Percentiles rank a stretch among this genome's conserved stretches.
Evolutionary conservation across 2,888 invertebrate genomes (phyloP).

Genomic region (Ganaspis brasiliensis): DNA sequence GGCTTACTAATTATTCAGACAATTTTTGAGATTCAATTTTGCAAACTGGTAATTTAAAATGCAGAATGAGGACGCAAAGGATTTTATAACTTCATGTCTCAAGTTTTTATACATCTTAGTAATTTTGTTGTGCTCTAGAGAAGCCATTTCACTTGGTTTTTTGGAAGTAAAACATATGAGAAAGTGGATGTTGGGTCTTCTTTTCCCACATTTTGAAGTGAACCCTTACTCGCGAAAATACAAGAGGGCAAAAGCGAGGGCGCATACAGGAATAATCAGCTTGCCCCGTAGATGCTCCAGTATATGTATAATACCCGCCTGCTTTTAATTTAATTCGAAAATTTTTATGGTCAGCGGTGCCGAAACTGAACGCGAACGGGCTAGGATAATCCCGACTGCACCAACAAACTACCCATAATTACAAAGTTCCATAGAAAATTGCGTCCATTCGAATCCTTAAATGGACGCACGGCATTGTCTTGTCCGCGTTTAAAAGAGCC

Average conservation of each 20-base stretch:
- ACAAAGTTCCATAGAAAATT: conserved; percentile 80
- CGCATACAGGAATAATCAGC: conserved; percentile 18
- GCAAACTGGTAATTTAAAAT: neutral
- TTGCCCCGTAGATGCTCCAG: neutral
- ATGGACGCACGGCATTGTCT: conserved; percentile 78
- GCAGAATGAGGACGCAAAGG: too few species aligned
- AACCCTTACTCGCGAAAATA: conserved; percentile 7
- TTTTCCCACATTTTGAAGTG: conserved; percentile 7
- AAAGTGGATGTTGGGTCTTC: neutral
- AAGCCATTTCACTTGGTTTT: neutral
- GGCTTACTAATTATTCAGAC: too few species aligned
- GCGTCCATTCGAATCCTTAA: conserved; percentile 80
- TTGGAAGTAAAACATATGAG: neutral
- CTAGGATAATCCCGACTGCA: conserved; percentile 65
- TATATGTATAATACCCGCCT: conserved; percentile 20
- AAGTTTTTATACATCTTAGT: neutral
- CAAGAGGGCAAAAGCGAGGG: conserved; percentile 1
- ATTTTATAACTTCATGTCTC: too few species aligned
- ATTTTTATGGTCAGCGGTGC: conserved; percentile 73
- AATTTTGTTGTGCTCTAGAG: neutral
- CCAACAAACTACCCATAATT: conserved; percentile 80
- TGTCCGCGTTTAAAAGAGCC: conserved; percentile 66
- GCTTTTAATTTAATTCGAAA: conserved; percentile 76
- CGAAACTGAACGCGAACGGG: conserved; percentile 62
- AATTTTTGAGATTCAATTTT: too few species aligned